phyloP scores from a whole-genome alignment of 2,113 vertebrate species.

The Chauna torquata region DNA sequence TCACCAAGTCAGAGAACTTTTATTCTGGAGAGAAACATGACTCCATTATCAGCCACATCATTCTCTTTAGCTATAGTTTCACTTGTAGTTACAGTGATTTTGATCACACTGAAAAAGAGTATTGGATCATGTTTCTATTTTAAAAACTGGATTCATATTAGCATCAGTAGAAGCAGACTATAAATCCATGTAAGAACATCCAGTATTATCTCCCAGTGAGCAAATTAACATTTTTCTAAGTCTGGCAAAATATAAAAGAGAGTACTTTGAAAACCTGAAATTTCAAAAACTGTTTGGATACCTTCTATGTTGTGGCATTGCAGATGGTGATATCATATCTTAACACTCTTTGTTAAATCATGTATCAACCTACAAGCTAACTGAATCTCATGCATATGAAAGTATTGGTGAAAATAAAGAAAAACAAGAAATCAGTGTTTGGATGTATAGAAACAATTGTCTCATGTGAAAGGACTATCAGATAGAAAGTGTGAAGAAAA shows the following conservation, averaged over 20 bases:
- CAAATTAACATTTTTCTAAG: background rate
- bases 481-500: background rate
- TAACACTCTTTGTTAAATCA: background rate
- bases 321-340: background rate
- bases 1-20: background rate
- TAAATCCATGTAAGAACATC: background rate
- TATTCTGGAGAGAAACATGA: background rate
- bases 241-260: background rate
- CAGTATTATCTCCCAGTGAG: background rate
- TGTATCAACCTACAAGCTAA: background rate
- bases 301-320: background rate
- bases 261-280: background rate
- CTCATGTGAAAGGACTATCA: background rate
- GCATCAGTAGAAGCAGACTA: background rate
- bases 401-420: background rate
- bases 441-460: background rate
- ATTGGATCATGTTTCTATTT: background rate
- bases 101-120: background rate
- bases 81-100: background rate
- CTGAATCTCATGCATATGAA: background rate
- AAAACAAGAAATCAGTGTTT: background rate
- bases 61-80: background rate
- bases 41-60: background rate
- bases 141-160: background rate
- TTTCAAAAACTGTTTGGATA: background rate